Percentiles rank a stretch among this genome's conserved stretches.
These are phyloP conservation scores for Drosophila putrida DNA, from an alignment of 2,888 invertebrate genomes.

Conservation along the genomic window DNA sequence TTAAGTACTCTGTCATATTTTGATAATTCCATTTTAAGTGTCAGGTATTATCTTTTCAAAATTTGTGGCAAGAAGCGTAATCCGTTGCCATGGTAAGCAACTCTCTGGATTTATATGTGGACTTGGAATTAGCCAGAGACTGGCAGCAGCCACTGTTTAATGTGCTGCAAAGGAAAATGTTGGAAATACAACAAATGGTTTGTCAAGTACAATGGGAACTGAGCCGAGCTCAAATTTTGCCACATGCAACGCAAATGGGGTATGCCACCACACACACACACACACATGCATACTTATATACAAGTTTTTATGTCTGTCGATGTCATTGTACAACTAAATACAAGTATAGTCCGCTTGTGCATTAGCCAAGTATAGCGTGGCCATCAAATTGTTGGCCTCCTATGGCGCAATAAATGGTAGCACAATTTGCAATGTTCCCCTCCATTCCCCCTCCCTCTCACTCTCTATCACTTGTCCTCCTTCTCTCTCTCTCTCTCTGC, in stretches of 20 bases:
- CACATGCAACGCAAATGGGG: conserved; percentile 47
- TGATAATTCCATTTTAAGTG: not conserved
- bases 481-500: not conserved
- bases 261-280: conserved; percentile 16
- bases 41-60: not conserved
- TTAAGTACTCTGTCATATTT: not conserved
- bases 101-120: not conserved
- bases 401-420: conserved; percentile 55
- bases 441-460: not conserved
- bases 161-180: conserved; percentile 28
- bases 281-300: conserved; percentile 11
- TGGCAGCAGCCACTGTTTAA: conserved; percentile 6
- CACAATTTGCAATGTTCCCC: conserved; percentile 49
- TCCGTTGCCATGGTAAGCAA: conserved; percentile 47
- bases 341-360: conserved; percentile 31
- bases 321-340: conserved; percentile 33
- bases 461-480: not conserved
- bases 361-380: conserved; percentile 29
- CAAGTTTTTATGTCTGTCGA: conserved; percentile 8
- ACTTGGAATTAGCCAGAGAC: conserved; percentile 1
- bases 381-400: conserved; percentile 35
- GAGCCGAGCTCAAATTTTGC: conserved; percentile 38
- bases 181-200: conserved; percentile 55
- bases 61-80: not conserved
- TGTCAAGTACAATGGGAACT: conserved; percentile 58